Evolutionary conservation across 2,113 vertebrate genomes (phyloP), one percentile per base, ranked within the genome.

Genomic region (Pluvialis apricaria): DNA sequence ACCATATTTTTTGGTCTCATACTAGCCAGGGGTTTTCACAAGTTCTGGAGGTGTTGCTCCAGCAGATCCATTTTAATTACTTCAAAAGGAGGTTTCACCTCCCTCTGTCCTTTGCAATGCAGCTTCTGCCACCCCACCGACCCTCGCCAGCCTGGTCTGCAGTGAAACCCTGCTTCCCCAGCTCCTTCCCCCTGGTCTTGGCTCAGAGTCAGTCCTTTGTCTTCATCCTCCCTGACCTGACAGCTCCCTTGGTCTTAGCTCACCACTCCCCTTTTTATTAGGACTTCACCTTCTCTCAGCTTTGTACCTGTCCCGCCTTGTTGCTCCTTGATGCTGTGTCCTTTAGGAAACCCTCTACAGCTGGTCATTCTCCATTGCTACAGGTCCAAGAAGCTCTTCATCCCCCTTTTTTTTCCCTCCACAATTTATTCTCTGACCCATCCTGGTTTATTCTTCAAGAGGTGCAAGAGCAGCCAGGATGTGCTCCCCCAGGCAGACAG

Each of bases 401-500:
- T 66, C 14, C 51, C 51, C 31, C 13, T 60, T 77, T 45, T 15
- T 0, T 44, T 29, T 72, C 44, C 65, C 34, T 42, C 76, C 47
- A 15, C 29, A 19, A 22, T 52, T 75, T 76, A 55, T 52, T 60
- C 88, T 87, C 62, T 11, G 5, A 36, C 20, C 66, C 66, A 62
- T 62, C 65, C 71, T 8, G 2, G 5, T 81, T 93, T 64, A 8
- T 92, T 64, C 71, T 64, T 32, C 32, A 2, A 69, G 55, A 49
- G 12, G 26, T 49, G n/a, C 51, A 26, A 38, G 5, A 86, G 66
- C 9, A 9, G 54, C 76, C 6, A 10, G 34, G 38, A 11, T 3
- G 0, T 6, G 20, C 9, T 93, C n/a, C 86, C n/a, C 1, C 0
- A 1, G 25, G 54, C 71, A 24, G 38, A 10, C 71, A 52, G 60